phyloP scores from a whole-genome alignment of 2,888 invertebrate species.

The Cenopis cana region DNA sequence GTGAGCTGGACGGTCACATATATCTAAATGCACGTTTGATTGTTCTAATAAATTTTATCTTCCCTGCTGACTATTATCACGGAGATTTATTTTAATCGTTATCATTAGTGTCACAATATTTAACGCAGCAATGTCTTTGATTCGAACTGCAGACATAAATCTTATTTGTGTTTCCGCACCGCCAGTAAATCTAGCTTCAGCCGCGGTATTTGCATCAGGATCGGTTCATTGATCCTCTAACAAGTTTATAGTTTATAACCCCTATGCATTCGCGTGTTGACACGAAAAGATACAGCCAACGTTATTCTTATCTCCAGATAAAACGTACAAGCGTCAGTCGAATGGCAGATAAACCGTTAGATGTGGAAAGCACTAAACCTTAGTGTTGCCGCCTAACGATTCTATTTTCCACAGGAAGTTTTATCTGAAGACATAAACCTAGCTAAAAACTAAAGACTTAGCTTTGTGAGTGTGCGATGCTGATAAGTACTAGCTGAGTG shows the following conservation, averaged over 20 bases:
- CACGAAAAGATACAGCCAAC: background rate
- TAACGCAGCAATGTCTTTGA: constrained; percentile 12
- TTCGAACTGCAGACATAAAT: constrained; percentile 12
- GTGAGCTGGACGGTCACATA: too few species aligned
- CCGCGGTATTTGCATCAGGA: constrained; percentile 26
- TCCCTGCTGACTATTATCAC: background rate
- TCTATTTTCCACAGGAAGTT: background rate
- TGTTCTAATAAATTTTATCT: background rate
- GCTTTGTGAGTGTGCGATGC: constrained; percentile 75
- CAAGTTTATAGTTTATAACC: constrained; percentile 7
- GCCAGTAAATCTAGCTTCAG: constrained; percentile 12
- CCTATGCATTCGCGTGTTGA: background rate
- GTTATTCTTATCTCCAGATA: constrained; percentile 8
- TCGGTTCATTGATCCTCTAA: constrained; percentile 10
- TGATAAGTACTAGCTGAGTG: constrained; percentile 82
- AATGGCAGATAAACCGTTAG: constrained; percentile 43
- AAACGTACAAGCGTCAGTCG: constrained; percentile 2
- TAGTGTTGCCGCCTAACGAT: background rate
- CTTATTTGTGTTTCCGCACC: constrained; percentile 36
- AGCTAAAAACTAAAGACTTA: constrained; percentile 42
- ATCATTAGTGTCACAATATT: constrained; percentile 1
- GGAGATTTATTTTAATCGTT: background rate
- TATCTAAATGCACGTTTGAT: background rate
- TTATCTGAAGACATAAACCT: background rate
- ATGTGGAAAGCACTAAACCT: constrained; percentile 44